Percentiles rank a stretch among this genome's conserved stretches.
Conservation (phyloP, 1,140 invertebrate genomes). For the Rhizoglyphus robini region DNA sequence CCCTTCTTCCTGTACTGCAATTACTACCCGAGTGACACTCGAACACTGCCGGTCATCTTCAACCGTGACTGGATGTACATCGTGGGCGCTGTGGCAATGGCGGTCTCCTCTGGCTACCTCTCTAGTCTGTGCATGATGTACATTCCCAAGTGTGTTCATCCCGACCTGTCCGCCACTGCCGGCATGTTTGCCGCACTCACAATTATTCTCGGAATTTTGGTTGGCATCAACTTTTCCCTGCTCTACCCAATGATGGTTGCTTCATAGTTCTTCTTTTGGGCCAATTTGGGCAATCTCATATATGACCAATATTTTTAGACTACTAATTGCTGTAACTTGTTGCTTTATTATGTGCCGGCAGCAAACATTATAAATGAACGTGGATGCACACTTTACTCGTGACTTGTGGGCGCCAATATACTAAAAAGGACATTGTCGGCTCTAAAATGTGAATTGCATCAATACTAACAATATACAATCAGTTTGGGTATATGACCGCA, state of each 20-base stretch:
- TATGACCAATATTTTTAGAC: too few relatives aligned
- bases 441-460: too few relatives aligned
- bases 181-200: conserved; percentile 91
- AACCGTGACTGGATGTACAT: conserved; percentile 73
- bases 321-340: too few relatives aligned
- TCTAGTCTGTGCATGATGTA: conserved; percentile 97
- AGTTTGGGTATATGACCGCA: too few relatives aligned
- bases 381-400: too few relatives aligned
- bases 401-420: too few relatives aligned
- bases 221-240: conserved; percentile 61
- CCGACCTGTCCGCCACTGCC: conserved; percentile 64
- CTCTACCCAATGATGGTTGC: conserved; percentile 46
- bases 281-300: too few relatives aligned
- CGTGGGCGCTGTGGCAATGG: conserved; percentile 54
- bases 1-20: conserved; percentile 73
- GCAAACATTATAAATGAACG: too few relatives aligned
- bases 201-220: conserved; percentile 73
- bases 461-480: too few relatives aligned
- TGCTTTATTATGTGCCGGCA: too few relatives aligned
- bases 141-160: conserved; percentile 68
- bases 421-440: too few relatives aligned
- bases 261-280: too few relatives aligned
- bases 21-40: conserved; percentile 56
- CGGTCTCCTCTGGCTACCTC: conserved; percentile 74
- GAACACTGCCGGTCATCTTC: conserved; percentile 54